phyloP scores from a whole-genome alignment of 2,888 invertebrate genomes.

The Drosophila lutescens region DNA sequence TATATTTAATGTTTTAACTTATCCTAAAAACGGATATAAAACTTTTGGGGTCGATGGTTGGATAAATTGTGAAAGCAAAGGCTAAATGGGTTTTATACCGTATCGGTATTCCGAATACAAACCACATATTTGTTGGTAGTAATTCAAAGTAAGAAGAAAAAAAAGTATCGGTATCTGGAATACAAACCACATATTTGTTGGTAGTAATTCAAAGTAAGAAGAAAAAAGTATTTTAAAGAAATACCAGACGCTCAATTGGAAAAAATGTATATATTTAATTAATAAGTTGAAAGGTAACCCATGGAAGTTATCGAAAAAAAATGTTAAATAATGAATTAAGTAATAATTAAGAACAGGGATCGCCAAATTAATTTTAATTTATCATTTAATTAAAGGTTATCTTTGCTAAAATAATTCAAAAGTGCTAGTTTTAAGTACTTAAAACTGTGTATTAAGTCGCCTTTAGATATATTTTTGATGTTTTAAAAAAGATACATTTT shows the following conservation, averaged over 20 bases:
- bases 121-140: too few species aligned
- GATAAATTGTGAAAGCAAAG: background rate
- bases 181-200: too few species aligned
- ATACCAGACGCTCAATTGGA: background rate
- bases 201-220: background rate
- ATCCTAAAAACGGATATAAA: background rate
- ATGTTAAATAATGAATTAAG: too few species aligned
- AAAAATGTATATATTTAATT: background rate
- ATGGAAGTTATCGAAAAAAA: background rate
- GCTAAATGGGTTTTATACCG: background rate
- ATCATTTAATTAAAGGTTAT: too few species aligned
- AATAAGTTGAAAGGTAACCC: too few species aligned
- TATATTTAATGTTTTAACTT: background rate
- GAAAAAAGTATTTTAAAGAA: background rate
- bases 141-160: background rate
- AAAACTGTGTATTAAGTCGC: background rate
- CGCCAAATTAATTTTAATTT: too few species aligned
- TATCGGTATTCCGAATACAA: background rate
- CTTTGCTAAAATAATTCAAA: background rate
- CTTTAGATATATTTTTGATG: background rate
- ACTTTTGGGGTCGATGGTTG: background rate
- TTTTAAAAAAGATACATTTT: background rate
- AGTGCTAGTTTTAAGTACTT: background rate
- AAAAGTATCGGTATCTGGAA: too few species aligned
- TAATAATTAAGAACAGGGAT: background rate